Evolutionary conservation across 1,140 invertebrate genomes (phyloP).

Genomic region (Coenobita brevimanus): DNA sequence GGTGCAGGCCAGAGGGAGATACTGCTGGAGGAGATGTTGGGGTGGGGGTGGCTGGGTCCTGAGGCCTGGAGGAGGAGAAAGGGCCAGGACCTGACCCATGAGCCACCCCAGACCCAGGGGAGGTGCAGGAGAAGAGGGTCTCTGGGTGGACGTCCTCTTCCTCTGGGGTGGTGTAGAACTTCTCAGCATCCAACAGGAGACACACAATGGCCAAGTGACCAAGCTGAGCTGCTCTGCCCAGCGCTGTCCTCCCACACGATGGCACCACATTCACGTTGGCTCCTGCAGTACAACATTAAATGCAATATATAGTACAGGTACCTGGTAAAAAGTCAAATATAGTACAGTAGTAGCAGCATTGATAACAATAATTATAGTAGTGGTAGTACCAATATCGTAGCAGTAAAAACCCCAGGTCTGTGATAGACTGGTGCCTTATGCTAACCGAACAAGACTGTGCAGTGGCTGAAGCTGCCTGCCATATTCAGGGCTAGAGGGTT

Average conservation of each 20-base stretch:
- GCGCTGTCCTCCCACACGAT: conserved; percentile 74
- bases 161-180: conserved; percentile 66
- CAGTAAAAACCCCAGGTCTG: too few relatives aligned
- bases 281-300: conserved; percentile 72
- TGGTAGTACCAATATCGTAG: background rate
- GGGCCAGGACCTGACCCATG: background rate
- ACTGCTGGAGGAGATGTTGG: background rate
- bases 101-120: background rate
- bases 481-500: too few relatives aligned
- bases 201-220: conserved; percentile 74
- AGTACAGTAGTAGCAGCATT: background rate
- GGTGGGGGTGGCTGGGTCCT: conserved; percentile 5
- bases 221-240: conserved; percentile 75
- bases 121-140: conserved; percentile 41
- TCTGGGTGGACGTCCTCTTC: conserved; percentile 61
- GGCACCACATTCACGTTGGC: conserved; percentile 75
- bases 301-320: background rate
- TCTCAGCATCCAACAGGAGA: conserved; percentile 73
- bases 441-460: too few relatives aligned
- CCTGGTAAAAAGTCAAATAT: background rate
- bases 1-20: conserved; percentile 36
- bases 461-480: too few relatives aligned
- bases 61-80: background rate
- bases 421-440: too few relatives aligned
- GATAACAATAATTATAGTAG: background rate